Evolutionary conservation across 2,113 vertebrate genomes (phyloP).

Genomic region (Gasterosteus aculeatus): DNA sequence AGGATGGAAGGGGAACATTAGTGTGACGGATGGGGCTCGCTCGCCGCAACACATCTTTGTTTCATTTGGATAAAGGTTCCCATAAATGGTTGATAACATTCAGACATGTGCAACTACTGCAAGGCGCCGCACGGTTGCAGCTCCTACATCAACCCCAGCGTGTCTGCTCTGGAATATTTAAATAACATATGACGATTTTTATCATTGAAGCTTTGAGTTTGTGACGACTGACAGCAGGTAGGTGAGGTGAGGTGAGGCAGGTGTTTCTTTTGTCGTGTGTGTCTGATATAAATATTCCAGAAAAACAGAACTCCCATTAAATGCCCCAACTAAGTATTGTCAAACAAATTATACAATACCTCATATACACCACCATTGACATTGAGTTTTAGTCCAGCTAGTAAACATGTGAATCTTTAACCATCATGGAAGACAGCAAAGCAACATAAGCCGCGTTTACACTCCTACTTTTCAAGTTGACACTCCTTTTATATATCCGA

Average conservation of each 20-base stretch:
- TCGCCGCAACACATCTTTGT: conserved; percentile 31
- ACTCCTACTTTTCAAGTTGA: not conserved
- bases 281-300: not conserved
- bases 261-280: not conserved
- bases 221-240: not conserved
- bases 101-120: not conserved
- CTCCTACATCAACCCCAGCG: not conserved
- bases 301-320: not conserved
- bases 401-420: not conserved
- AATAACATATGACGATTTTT: not conserved
- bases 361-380: not conserved
- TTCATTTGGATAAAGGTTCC: conserved; percentile 34
- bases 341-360: not conserved
- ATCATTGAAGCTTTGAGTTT: not conserved
- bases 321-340: not conserved
- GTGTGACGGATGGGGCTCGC: conserved; percentile 34
- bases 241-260: not conserved
- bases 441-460: not conserved
- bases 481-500: conserved; percentile 5
- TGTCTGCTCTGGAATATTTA: not conserved
- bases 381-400: not conserved
- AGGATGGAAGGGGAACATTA: conserved; percentile 44
- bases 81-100: conserved; percentile 11
- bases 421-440: not conserved
- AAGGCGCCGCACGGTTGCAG: not conserved